Conservation (phyloP, 2,888 invertebrate genomes). For the Acleris cristana region DNA sequence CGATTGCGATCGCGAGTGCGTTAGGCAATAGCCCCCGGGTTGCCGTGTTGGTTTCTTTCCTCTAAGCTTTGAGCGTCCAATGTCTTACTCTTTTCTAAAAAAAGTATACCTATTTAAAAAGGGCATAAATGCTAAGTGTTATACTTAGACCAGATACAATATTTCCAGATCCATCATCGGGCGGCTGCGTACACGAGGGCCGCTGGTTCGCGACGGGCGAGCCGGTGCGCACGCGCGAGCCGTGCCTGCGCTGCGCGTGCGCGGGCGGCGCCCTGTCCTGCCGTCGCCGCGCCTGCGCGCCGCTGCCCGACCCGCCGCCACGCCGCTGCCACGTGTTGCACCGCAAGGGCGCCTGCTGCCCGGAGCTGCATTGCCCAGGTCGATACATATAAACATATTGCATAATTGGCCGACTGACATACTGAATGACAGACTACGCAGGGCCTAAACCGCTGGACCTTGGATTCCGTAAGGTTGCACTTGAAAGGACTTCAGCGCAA, state of each 20-base stretch:
- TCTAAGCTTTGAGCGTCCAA: no score
- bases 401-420: not conserved
- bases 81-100: no score
- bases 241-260: conserved; percentile 91
- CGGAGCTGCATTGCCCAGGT: conserved; percentile 90
- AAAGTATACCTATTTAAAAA: no score
- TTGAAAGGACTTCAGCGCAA: no score
- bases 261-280: conserved; percentile 88
- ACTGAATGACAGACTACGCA: no score
- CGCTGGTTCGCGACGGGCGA: conserved; percentile 86
- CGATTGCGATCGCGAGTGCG: no score
- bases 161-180: conserved; percentile 40
- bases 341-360: conserved; percentile 88
- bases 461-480: no score
- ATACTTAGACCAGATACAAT: not conserved
- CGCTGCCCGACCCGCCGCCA: conserved; percentile 89
- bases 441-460: no score
- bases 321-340: conserved; percentile 88
- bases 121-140: no score
- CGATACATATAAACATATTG: conserved; percentile 36
- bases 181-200: conserved; percentile 88
- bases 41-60: no score
- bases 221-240: conserved; percentile 87
- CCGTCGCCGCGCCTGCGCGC: conserved; percentile 89
- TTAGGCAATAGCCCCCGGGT: no score